Conservation (phyloP, 1,140 invertebrate species). For the Cherax quadricarinatus region DNA sequence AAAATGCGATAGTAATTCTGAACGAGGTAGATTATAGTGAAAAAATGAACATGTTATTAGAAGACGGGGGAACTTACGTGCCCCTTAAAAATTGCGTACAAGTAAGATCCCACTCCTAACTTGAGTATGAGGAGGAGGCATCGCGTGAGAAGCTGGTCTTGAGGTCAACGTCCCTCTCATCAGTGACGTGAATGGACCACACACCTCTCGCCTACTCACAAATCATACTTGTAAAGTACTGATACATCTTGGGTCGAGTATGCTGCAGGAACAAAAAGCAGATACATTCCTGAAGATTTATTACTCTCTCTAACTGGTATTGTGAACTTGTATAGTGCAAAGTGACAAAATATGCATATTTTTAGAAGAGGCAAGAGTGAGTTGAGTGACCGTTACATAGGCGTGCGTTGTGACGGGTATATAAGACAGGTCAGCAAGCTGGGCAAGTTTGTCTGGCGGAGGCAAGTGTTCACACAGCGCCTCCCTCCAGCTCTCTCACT, state of each 20-base stretch:
- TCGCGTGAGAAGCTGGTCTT: too few relatives aligned
- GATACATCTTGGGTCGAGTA: not conserved
- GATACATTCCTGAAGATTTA: not conserved
- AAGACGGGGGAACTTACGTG: too few relatives aligned
- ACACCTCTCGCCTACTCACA: not conserved
- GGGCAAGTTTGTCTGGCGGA: not conserved
- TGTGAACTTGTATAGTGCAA: not conserved
- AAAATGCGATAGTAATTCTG: too few relatives aligned
- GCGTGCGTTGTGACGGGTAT: slow-evolving; percentile 15
- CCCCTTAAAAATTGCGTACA: too few relatives aligned
- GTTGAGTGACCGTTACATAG: slow-evolving; percentile 13
- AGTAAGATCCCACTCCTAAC: too few relatives aligned
- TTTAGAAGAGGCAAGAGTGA: not conserved
- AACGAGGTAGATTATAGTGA: too few relatives aligned
- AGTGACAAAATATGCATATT: not conserved
- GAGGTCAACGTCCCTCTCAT: not conserved
- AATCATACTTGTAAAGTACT: not conserved
- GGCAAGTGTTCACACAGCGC: not conserved
- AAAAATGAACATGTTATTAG: too few relatives aligned
- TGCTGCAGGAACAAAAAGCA: not conserved
- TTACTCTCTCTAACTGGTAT: not conserved
- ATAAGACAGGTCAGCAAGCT: slow-evolving; percentile 3
- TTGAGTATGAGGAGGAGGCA: too few relatives aligned
- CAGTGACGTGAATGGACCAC: not conserved
- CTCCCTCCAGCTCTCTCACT: too few relatives aligned